A percentile compares a stretch with the other conserved stretches of the same genome.
Evolutionary conservation across 2,113 vertebrate species (phyloP).

Genomic region (Forbesichthys agassizii): DNA sequence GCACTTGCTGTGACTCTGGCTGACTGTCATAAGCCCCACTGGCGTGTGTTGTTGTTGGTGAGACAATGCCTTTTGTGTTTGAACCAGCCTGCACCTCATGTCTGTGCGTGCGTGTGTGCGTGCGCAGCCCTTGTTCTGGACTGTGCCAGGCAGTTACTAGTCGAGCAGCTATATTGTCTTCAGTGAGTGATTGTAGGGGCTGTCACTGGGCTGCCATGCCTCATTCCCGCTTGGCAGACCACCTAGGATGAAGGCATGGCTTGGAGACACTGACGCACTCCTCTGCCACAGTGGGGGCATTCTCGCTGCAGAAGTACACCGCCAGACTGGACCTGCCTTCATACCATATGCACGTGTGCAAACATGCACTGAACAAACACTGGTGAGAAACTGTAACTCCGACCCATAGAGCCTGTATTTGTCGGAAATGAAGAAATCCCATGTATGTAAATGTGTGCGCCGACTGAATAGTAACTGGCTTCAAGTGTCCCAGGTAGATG

Average conservation of each 20-base stretch:
- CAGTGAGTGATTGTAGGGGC: constrained; percentile 1
- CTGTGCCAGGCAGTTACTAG: constrained; percentile 56
- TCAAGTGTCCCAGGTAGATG: background rate
- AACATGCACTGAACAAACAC: background rate
- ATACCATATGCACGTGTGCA: constrained; percentile 1
- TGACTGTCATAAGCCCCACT: constrained; percentile 42
- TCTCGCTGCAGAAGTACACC: background rate
- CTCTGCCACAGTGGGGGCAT: constrained; percentile 23
- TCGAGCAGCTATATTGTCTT: constrained; percentile 40
- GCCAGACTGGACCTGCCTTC: constrained; percentile 6
- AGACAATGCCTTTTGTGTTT: constrained; percentile 57
- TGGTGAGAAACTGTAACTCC: background rate
- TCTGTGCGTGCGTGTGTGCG: constrained; percentile 3
- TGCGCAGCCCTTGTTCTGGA: background rate
- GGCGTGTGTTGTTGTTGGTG: constrained; percentile 47
- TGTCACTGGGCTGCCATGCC: constrained; percentile 25
- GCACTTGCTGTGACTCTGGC: constrained; percentile 41
- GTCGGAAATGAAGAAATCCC: background rate
- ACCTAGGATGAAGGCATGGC: constrained; percentile 27
- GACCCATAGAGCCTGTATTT: background rate
- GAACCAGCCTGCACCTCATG: constrained; percentile 35
- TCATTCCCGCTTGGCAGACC: constrained; percentile 37
- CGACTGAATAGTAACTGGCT: background rate
- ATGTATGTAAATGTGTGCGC: background rate
- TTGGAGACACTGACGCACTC: constrained; percentile 34